phyloP scores from a whole-genome alignment of 2,797 vertebrate genomes.

The Kryptolebias ocellatus region DNA sequence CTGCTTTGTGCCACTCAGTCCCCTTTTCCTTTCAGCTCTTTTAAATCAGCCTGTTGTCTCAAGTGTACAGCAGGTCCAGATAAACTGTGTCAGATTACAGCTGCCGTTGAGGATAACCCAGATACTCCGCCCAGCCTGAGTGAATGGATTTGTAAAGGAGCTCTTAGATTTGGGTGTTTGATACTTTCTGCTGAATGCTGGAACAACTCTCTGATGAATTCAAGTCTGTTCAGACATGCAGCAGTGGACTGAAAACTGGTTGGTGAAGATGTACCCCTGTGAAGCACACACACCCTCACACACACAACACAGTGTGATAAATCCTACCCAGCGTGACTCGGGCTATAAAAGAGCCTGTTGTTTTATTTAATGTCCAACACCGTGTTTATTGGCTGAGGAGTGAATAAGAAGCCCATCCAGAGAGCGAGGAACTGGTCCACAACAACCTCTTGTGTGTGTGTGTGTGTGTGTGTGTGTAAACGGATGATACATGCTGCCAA shows the following conservation, averaged over 20 bases:
- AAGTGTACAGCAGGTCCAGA: conserved; percentile 59
- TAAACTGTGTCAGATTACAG: conserved; percentile 70
- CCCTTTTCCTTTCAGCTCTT: conserved; percentile 17
- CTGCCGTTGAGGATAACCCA: conserved; percentile 55
- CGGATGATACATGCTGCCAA: conserved; percentile 45
- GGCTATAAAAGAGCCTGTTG: conserved; percentile 72
- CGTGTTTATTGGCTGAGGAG: conserved; percentile 74
- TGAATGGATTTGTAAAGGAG: conserved; percentile 53
- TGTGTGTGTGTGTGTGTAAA: conserved; percentile 17
- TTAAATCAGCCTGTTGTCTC: conserved; percentile 57
- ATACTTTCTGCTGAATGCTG: conserved; percentile 33
- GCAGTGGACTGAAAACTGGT: not conserved
- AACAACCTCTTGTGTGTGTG: conserved; percentile 36
- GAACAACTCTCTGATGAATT: conserved; percentile 29
- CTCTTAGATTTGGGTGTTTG: conserved; percentile 19
- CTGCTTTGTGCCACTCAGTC: conserved; percentile 34
- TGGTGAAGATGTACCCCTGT: conserved; percentile 56
- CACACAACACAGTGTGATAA: conserved; percentile 62
- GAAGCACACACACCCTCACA: conserved; percentile 7
- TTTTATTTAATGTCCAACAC: conserved; percentile 81
- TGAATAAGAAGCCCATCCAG: conserved; percentile 70
- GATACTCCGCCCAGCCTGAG: conserved; percentile 61
- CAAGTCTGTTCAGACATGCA: not conserved
- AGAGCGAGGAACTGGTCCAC: conserved; percentile 48
- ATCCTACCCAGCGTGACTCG: conserved; percentile 69